These are phyloP conservation scores for Aphaenogaster rudis DNA, from an alignment of 1,140 invertebrate species.

Conservation along the genomic window DNA sequence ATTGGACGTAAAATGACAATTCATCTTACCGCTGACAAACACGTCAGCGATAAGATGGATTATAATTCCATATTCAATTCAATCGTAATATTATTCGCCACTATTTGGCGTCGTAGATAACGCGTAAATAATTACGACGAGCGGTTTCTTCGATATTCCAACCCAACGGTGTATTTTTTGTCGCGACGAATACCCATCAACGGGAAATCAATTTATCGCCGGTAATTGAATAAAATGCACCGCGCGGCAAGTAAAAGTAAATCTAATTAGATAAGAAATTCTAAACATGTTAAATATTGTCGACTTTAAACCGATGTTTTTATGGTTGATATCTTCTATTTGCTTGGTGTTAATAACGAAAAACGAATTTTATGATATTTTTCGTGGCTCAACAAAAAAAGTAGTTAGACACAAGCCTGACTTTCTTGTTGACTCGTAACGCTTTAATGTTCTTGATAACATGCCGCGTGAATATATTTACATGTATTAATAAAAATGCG, in stretches of 20 bases:
- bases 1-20: not conserved
- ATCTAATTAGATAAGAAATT: conserved; percentile 40
- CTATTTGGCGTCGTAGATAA: not conserved
- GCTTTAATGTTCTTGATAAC: not conserved
- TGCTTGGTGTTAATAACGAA: not conserved
- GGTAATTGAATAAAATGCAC: not conserved
- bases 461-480: not conserved
- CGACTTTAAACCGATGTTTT: not conserved
- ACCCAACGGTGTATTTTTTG: not conserved
- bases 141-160: not conserved
- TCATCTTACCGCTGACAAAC: conserved; percentile 11
- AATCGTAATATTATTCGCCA: conserved; percentile 29
- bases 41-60: conserved; percentile 21
- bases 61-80: conserved; percentile 17
- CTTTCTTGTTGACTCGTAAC: not conserved
- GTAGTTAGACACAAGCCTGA: too few species aligned
- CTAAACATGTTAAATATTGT: not conserved
- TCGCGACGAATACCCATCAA: not conserved
- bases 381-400: not conserved
- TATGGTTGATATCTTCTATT: not conserved
- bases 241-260: not conserved
- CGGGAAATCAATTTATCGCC: conserved; percentile 25
- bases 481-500: not conserved
- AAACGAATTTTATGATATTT: not conserved
- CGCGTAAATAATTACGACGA: conserved; percentile 14